These are phyloP conservation scores for Lucinisca nassula DNA, from an alignment of 2,888 invertebrate genomes.

Conservation along the genomic window DNA sequence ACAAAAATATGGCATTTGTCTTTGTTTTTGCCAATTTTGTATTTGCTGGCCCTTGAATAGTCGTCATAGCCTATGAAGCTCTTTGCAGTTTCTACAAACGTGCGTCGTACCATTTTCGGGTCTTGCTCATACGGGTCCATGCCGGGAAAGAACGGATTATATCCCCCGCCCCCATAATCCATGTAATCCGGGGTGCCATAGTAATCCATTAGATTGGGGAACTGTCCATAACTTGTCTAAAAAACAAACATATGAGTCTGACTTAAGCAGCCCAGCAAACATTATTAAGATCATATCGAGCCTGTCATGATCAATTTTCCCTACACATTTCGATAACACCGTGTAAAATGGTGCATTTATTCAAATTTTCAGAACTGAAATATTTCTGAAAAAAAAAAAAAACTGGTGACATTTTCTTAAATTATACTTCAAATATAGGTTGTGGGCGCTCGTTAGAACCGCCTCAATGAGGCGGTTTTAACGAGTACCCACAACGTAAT, in stretches of 20 bases:
- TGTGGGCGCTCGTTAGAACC: too few species aligned
- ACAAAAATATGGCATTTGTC: slow-evolving; percentile 32
- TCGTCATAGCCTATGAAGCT: neutral
- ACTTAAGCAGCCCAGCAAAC: neutral
- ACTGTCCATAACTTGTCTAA: neutral
- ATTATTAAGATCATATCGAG: too few species aligned
- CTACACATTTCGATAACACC: too few species aligned
- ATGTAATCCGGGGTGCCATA: neutral
- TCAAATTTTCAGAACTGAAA: too few species aligned
- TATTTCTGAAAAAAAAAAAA: too few species aligned
- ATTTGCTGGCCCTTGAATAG: neutral
- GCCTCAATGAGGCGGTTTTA: too few species aligned
- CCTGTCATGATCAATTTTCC: too few species aligned
- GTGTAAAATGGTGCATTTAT: neutral
- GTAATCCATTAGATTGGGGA: neutral
- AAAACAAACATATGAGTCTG: neutral
- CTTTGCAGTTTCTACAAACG: neutral
- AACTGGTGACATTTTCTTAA: too few species aligned
- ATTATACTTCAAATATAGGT: too few species aligned
- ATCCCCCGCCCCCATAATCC: neutral
- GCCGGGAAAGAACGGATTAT: neutral
- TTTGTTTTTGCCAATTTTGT: slow-evolving; percentile 4
- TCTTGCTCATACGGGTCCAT: neutral
- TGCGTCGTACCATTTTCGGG: neutral
- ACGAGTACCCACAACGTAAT: too few species aligned